Evolutionary conservation across 1,140 invertebrate species (phyloP).

Genomic region (Caenorhabditis latens): DNA sequence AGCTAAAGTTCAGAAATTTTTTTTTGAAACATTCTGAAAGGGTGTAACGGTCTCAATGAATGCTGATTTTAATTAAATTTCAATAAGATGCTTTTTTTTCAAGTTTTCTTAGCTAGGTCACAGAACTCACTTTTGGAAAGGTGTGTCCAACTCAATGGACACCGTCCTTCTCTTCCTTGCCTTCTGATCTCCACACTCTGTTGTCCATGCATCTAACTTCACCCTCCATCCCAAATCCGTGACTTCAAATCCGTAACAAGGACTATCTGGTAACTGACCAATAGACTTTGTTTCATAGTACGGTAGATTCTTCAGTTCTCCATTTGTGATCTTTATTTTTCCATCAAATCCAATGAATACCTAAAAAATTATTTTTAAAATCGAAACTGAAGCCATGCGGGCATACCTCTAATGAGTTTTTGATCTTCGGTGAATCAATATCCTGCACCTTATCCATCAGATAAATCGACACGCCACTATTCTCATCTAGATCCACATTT

Average conservation of each 20-base stretch:
- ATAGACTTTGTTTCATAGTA: constrained; percentile 60
- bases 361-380: constrained; percentile 58
- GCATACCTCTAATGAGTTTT: constrained; percentile 53
- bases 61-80: too few species aligned
- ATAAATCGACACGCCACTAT: constrained; percentile 61
- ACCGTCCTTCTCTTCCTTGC: neutral
- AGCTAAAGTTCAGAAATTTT: too few species aligned
- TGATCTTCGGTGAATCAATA: constrained; percentile 58
- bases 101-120: too few species aligned
- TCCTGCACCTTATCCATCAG: constrained; percentile 62
- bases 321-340: constrained; percentile 71
- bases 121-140: constrained; percentile 56
- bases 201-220: constrained; percentile 72
- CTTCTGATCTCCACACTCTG: constrained; percentile 62
- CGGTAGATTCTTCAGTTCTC: constrained; percentile 58
- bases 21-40: too few species aligned
- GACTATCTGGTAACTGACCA: constrained; percentile 57
- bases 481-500: constrained; percentile 54
- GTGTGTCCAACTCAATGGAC: constrained; percentile 51
- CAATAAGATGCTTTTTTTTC: too few species aligned
- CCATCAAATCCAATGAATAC: constrained; percentile 75
- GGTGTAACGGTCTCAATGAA: too few species aligned
- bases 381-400: neutral
- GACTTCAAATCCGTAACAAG: constrained; percentile 67
- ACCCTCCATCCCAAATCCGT: constrained; percentile 73